A percentile compares a stretch with the other conserved stretches of the same genome.
Evolutionary conservation across 2,113 vertebrate species (phyloP).

Genomic region (Capreolus pygargus): DNA sequence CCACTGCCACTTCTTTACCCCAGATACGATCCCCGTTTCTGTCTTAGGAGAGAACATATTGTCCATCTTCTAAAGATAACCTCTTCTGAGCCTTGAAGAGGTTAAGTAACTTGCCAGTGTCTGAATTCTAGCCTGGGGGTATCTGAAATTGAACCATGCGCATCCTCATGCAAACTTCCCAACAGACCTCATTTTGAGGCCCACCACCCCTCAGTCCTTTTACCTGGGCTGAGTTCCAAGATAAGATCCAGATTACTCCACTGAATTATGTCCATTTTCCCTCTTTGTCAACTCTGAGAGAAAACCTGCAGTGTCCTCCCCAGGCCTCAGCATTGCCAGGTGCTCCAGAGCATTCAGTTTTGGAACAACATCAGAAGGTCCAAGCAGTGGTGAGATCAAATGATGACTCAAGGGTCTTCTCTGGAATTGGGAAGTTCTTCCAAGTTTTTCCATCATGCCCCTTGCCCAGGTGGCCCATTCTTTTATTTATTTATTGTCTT

Average conservation of each 20-base stretch:
- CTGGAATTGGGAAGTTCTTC: not conserved
- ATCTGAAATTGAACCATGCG: not conserved
- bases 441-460: not conserved
- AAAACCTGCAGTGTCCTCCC: not conserved
- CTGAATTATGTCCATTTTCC: not conserved
- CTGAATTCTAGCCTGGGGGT: not conserved
- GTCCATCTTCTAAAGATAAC: not conserved
- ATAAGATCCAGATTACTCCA: not conserved
- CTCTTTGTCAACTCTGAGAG: not conserved
- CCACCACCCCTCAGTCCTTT: rapidly evolving
- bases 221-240: not conserved
- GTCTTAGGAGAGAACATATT: not conserved
- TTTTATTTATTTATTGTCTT: not conserved
- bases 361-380: not conserved
- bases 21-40: not conserved
- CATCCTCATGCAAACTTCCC: not conserved
- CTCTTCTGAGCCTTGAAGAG: not conserved
- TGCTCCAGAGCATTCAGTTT: not conserved
- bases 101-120: not conserved
- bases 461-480: not conserved
- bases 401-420: not conserved
- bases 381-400: not conserved
- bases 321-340: not conserved
- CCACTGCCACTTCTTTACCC: not conserved
- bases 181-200: not conserved